Conservation (phyloP, 2,113 vertebrate species). For the Azemiops feae region DNA sequence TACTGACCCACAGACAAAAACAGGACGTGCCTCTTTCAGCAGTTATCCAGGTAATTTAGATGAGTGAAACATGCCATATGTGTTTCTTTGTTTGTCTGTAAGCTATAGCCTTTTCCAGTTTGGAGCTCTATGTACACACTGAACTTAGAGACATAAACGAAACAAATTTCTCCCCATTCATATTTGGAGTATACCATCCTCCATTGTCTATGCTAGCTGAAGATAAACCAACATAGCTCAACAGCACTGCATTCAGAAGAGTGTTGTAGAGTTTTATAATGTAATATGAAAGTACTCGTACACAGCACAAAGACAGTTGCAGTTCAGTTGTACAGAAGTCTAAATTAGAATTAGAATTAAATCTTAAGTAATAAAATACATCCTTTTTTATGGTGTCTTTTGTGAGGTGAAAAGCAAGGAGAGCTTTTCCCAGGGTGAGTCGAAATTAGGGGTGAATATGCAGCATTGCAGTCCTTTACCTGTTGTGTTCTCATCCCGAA, state of each 20-base stretch:
- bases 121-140: neutral
- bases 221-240: neutral
- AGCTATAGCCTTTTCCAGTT: neutral
- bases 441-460: neutral
- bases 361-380: neutral
- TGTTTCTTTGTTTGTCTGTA: neutral
- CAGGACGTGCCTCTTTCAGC: conserved; percentile 85
- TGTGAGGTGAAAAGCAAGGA: neutral
- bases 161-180: neutral
- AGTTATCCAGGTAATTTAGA: conserved; percentile 85
- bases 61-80: neutral
- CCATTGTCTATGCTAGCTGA: neutral
- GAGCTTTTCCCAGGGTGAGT: neutral
- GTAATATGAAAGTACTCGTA: neutral
- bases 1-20: conserved; percentile 73
- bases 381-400: neutral
- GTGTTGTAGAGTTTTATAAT: neutral
- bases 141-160: neutral
- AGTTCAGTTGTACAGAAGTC: neutral
- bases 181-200: neutral
- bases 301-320: neutral
- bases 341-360: neutral
- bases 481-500: neutral
- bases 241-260: neutral
- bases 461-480: neutral